Evolutionary conservation across 2,797 vertebrate genomes (phyloP), one percentile per base, ranked within the genome.

Genomic region (Borostomias antarcticus): DNA sequence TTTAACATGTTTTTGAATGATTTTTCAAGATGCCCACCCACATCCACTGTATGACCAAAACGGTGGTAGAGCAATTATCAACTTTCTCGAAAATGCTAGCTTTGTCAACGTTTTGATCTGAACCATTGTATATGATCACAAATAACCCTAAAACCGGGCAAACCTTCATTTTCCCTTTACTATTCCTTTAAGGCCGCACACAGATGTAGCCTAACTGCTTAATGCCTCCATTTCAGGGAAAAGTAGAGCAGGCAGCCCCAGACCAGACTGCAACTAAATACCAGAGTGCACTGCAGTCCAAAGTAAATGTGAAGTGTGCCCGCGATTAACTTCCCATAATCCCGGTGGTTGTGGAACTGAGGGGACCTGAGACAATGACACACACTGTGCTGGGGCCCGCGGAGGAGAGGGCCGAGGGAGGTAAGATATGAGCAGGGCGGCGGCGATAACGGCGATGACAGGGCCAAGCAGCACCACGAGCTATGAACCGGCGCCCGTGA

Each of bases 311-410:
- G 11, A 64, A 32, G 61, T 40, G 53, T 51, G 51, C 43, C 45
- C 11, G 25, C 26, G 33, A 45, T 54, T 33, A 32, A 64, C 68
- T 59, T 37, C 54, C 64, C 54, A 32, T 64, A 53, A 70, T 53
- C 47, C 32, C 56, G 7, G 45, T 30, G 40, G 26, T 25, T 30
- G 25, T 43, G 56, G 26, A 58, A 40, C n/a, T 19, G 53, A 25
- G 23, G 26, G 4, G 10, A n/a, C 48, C 29, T 33, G n/a, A 54
- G 43, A 50, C 26, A 62, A 33, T 17, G 13, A 53, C 21, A 54
- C 35, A 21, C 57, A 9, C 9, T 43, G 29, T 48, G 52, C 33
- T 32, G n/a, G 19, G 25, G 1, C 23, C 5, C 6, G 47, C 48
- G n/a, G 32, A 23, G 19, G 10, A 30, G 4, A 8, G 25, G 32